Evolutionary conservation across 2,888 invertebrate genomes (phyloP).

Genomic region (Andrena minutula): DNA sequence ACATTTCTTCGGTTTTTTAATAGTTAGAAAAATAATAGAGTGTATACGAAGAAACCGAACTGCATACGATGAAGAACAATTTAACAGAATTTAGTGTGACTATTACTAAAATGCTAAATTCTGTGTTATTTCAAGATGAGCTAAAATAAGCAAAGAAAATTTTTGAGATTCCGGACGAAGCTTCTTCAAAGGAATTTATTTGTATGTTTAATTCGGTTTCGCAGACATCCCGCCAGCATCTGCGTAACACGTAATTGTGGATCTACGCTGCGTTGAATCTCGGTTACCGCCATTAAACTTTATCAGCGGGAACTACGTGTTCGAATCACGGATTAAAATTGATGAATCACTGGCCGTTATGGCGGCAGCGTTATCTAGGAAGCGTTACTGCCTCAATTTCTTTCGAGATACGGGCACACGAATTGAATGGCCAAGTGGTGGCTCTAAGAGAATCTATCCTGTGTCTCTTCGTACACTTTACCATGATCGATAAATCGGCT

Average conservation of each 20-base stretch:
- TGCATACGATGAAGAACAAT: no score
- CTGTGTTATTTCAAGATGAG: no score
- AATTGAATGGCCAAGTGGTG: conserved; percentile 3
- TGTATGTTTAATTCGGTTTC: conserved; percentile 19
- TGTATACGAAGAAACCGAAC: no score
- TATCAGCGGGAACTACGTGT: conserved; percentile 62
- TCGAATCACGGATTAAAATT: conserved; percentile 59
- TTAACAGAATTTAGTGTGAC: no score
- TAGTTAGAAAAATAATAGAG: no score
- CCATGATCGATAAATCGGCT: not conserved
- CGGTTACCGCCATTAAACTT: conserved; percentile 47
- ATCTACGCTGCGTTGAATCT: conserved; percentile 34
- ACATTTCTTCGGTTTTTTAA: no score
- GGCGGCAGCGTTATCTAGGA: conserved; percentile 49
- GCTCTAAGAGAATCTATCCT: not conserved
- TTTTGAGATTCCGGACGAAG: not conserved
- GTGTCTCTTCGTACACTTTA: not conserved
- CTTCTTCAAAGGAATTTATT: conserved; percentile 15
- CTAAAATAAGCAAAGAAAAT: not conserved
- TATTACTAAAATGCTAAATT: no score
- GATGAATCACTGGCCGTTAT: conserved; percentile 62
- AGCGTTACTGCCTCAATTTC: conserved; percentile 42
- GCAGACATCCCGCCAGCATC: conserved; percentile 8
- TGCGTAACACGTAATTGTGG: conserved; percentile 24
- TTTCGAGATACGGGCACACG: conserved; percentile 29